These are phyloP conservation scores for Iguana delicatissima DNA, from an alignment of 2,797 vertebrate species.

Conservation along the genomic window DNA sequence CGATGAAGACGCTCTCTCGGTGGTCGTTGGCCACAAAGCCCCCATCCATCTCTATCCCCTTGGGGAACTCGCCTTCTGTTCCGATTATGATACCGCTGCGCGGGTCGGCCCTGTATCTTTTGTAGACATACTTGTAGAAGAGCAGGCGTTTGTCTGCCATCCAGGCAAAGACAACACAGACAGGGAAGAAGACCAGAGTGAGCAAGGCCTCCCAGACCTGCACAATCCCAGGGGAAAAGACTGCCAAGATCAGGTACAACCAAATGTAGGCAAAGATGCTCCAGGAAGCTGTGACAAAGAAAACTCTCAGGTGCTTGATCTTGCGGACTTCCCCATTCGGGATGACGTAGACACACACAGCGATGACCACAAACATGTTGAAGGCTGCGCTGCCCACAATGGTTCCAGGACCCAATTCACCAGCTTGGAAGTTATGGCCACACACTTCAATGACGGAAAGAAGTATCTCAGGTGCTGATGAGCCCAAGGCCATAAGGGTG, in stretches of 20 bases:
- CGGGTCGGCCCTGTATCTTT: conserved; percentile 92
- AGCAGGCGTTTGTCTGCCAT: conserved; percentile 93
- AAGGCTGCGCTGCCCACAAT: conserved; percentile 97
- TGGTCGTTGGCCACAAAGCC: conserved; percentile 78
- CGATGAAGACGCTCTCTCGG: conserved; percentile 50
- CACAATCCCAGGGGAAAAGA: conserved; percentile 92
- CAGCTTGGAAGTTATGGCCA: conserved; percentile 92
- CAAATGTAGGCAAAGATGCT: conserved; percentile 97
- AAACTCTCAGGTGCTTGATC: conserved; percentile 94
- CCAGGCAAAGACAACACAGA: conserved; percentile 95
- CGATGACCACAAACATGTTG: conserved; percentile 98
- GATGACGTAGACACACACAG: conserved; percentile 90
- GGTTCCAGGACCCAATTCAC: conserved; percentile 91
- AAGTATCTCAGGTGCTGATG: conserved; percentile 94
- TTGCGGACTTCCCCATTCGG: conserved; percentile 89
- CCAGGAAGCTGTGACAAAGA: conserved; percentile 94
- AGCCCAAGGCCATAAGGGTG: conserved; percentile 95
- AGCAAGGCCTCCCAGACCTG: conserved; percentile 94
- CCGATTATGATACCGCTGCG: conserved; percentile 95
- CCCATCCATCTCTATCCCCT: conserved; percentile 90
- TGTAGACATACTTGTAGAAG: conserved; percentile 96
- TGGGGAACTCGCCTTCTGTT: conserved; percentile 89
- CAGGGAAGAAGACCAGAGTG: conserved; percentile 92
- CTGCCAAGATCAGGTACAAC: conserved; percentile 94
- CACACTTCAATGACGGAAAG: conserved; percentile 96